These are phyloP conservation scores for Microctonus aethiopoides DNA, from an alignment of 2,888 invertebrate genomes.

Conservation along the genomic window DNA sequence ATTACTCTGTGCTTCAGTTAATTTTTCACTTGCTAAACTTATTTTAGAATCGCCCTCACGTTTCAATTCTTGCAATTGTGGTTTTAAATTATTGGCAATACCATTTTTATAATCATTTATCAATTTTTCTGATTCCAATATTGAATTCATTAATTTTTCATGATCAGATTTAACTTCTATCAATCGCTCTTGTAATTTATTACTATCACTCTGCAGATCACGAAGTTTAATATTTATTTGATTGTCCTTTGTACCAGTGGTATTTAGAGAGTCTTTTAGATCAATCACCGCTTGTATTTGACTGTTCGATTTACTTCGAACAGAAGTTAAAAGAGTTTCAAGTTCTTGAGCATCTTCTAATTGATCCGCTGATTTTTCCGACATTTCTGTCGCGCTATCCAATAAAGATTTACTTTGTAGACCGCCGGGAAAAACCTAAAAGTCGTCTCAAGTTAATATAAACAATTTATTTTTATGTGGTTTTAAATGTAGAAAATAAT, in stretches of 20 bases:
- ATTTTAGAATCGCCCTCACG: slow-evolving; percentile 76
- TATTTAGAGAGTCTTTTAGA: slow-evolving; percentile 60
- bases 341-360: slow-evolving; percentile 61
- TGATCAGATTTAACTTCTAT: slow-evolving; percentile 47
- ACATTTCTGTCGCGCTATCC: slow-evolving; percentile 57
- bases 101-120: slow-evolving; percentile 67
- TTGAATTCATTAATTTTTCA: slow-evolving; percentile 42
- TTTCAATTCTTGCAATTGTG: slow-evolving; percentile 71
- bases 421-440: slow-evolving; percentile 56
- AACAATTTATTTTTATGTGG: slow-evolving; percentile 1
- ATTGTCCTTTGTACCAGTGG: slow-evolving; percentile 61
- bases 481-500: slow-evolving; percentile 11
- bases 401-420: slow-evolving; percentile 55
- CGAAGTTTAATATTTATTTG: slow-evolving; percentile 61
- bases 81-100: slow-evolving; percentile 69
- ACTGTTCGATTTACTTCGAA: slow-evolving; percentile 61
- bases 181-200: slow-evolving; percentile 59
- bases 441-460: neutral
- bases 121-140: slow-evolving; percentile 47
- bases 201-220: slow-evolving; percentile 70
- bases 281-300: slow-evolving; percentile 56
- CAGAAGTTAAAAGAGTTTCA: slow-evolving; percentile 65
- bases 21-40: slow-evolving; percentile 78
- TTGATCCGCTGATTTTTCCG: slow-evolving; percentile 55
- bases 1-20: slow-evolving; percentile 76